Conservation (phyloP, 2,888 invertebrate genomes). For the Bombylius major region DNA sequence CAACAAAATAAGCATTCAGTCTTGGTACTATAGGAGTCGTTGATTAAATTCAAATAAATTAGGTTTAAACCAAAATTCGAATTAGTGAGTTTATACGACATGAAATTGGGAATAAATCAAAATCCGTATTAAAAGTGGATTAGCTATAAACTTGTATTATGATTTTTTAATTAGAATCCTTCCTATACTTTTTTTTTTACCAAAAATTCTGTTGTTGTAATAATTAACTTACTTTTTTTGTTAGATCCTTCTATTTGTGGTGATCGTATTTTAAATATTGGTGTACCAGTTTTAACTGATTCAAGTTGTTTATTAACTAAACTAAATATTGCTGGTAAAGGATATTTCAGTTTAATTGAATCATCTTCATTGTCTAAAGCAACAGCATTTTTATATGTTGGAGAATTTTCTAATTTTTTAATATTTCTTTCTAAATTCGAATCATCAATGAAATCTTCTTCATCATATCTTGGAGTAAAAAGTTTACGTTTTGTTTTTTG, state of each 20-base stretch:
- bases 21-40: too few relatives aligned
- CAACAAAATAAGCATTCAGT: too few relatives aligned
- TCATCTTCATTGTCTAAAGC: conserved; percentile 5
- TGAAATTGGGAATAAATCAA: too few relatives aligned
- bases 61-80: too few relatives aligned
- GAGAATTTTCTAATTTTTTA: not conserved
- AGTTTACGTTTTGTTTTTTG: conserved; percentile 25
- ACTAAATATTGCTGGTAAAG: conserved; percentile 17
- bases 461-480: conserved; percentile 27
- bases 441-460: conserved; percentile 16
- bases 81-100: too few relatives aligned
- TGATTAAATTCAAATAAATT: too few relatives aligned
- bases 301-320: conserved; percentile 23
- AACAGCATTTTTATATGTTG: too few relatives aligned
- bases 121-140: too few relatives aligned
- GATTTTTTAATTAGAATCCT: too few relatives aligned
- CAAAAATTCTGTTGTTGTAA: too few relatives aligned
- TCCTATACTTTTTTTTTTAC: too few relatives aligned
- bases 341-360: conserved; percentile 9
- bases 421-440: not conserved
- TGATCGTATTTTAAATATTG: conserved; percentile 21
- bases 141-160: too few relatives aligned
- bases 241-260: conserved; percentile 1
- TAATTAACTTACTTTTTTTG: not conserved
- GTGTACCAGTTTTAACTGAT: conserved; percentile 21